Conservation (phyloP, 2,113 vertebrate genomes). For the Megaleporinus macrocephalus region DNA sequence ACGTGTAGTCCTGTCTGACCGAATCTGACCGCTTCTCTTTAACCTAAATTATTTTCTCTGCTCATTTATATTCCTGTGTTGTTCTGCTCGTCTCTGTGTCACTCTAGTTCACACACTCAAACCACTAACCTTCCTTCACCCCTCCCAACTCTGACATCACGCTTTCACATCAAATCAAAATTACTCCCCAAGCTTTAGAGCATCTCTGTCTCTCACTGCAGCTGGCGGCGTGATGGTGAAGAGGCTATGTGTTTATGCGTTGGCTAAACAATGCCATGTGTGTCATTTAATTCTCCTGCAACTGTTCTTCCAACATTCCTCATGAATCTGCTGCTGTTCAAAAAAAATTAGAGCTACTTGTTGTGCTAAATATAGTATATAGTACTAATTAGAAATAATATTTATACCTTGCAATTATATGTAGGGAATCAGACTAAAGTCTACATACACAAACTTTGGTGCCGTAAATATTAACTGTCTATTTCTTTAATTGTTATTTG, state of each 20-base stretch:
- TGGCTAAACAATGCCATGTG: neutral
- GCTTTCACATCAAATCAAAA: neutral
- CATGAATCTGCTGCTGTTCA: no score
- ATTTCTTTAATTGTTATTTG: no score
- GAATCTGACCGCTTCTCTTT: neutral
- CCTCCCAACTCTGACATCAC: neutral
- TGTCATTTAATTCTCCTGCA: no score
- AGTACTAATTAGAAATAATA: no score
- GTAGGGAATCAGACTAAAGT: no score
- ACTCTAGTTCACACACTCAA: neutral
- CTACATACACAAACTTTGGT: no score
- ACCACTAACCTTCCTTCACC: neutral
- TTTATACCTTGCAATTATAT: no score
- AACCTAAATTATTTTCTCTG: neutral
- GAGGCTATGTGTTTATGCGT: neutral
- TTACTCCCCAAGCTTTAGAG: neutral
- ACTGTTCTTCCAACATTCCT: no score
- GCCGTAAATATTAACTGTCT: no score
- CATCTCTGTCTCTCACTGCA: neutral
- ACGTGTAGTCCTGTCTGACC: neutral
- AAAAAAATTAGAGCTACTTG: no score
- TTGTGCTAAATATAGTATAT: no score
- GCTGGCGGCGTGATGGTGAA: neutral
- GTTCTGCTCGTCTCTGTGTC: neutral
- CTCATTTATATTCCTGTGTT: neutral